Percentiles rank a stretch among this genome's conserved stretches.
Conservation (phyloP, 2,113 vertebrate genomes). For the Malurus elegans region DNA sequence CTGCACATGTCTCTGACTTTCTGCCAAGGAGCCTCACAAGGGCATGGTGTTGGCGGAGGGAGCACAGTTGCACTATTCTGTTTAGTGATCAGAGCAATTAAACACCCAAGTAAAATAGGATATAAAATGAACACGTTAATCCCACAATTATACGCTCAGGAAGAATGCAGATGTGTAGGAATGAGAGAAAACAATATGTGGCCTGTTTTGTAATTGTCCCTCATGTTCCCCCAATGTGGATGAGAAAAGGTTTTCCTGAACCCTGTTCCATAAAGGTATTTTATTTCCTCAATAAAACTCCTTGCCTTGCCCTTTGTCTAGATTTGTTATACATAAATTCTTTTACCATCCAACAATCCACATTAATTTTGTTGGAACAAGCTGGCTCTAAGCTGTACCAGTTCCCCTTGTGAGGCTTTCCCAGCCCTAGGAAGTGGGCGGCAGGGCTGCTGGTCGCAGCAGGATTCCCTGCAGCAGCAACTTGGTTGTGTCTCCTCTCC, state of each 20-base stretch:
- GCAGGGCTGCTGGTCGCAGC: neutral
- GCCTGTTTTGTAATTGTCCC: neutral
- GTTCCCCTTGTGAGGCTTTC: neutral
- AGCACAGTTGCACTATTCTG: neutral
- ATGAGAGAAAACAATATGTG: neutral
- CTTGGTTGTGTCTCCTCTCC: neutral
- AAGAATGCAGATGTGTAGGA: neutral
- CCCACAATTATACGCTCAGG: accelerated
- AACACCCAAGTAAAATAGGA: neutral
- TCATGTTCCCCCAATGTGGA: neutral
- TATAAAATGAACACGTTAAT: neutral
- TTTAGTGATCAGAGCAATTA: neutral
- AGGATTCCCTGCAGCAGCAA: neutral
- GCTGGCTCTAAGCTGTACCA: neutral
- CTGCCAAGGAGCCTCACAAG: neutral
- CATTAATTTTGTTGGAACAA: neutral
- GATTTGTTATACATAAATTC: neutral
- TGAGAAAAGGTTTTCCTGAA: neutral
- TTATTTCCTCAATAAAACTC: neutral
- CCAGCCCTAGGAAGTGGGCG: accelerated
- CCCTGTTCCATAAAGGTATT: neutral
- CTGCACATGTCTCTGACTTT: neutral
- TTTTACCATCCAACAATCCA: neutral
- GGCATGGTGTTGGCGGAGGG: neutral
- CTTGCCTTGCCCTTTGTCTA: neutral